Conservation (phyloP, 2,888 invertebrate species). For the Tipula confusa region DNA sequence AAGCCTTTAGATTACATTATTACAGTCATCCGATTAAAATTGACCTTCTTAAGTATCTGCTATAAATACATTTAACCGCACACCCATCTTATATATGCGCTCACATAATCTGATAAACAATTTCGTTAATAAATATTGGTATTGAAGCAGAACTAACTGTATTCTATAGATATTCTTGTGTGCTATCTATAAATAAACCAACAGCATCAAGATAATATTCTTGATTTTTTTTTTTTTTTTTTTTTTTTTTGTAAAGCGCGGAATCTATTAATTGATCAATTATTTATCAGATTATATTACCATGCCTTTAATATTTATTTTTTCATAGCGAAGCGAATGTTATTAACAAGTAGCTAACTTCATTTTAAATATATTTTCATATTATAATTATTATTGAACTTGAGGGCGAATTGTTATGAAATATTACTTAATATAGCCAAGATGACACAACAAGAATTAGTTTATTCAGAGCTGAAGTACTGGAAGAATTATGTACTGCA, state of each 20-base stretch:
- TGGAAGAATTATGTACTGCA: background rate
- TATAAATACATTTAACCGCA: background rate
- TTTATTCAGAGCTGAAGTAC: background rate
- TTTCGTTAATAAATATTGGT: background rate
- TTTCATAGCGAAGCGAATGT: background rate
- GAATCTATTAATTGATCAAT: slow-evolving; percentile 25
- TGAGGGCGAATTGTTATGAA: background rate
- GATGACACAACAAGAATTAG: background rate
- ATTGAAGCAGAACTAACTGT: background rate
- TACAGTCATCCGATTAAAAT: background rate
- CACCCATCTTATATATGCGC: too few relatives aligned
- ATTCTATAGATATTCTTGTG: background rate
- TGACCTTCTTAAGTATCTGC: background rate
- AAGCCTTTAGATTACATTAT: background rate
- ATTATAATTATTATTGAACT: background rate
- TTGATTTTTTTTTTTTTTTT: too few relatives aligned
- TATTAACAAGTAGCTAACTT: slow-evolving; percentile 21
- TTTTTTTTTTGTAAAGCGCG: too few relatives aligned
- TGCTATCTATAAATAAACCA: background rate
- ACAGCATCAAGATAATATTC: background rate
- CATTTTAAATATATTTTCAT: background rate
- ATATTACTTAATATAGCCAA: background rate
- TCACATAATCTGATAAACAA: too few relatives aligned
- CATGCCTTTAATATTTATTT: background rate
- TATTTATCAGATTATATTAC: background rate